A percentile compares a stretch with the other conserved stretches of the same genome.
phyloP scores from a whole-genome alignment of 2,797 vertebrate genomes.

The Microctenopoma stevenorrisi region DNA sequence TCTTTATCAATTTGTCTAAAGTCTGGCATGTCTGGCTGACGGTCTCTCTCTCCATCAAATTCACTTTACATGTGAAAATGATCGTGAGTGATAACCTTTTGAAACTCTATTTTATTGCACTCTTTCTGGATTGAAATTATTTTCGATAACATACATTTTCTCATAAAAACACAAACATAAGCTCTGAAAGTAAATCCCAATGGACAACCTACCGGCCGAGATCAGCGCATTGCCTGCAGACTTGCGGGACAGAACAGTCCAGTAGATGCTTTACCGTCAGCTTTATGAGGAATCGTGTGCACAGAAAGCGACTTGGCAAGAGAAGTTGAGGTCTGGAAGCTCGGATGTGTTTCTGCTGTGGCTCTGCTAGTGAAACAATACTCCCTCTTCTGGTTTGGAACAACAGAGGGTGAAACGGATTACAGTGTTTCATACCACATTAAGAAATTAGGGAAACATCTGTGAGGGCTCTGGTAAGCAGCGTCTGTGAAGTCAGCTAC shows the following conservation, averaged over 20 bases:
- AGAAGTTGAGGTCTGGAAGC: conserved; percentile 20
- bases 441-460: not conserved
- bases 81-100: too few species aligned
- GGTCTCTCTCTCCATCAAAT: too few species aligned
- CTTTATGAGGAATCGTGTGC: conserved; percentile 28
- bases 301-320: conserved; percentile 2
- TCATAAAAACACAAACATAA: too few species aligned
- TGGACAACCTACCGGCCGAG: conserved; percentile 12
- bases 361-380: conserved; percentile 35
- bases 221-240: conserved; percentile 21
- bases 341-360: conserved; percentile 19
- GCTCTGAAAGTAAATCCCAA: too few species aligned
- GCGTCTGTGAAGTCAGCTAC: not conserved
- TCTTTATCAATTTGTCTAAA: too few species aligned
- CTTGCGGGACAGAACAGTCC: not conserved
- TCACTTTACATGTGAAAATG: too few species aligned
- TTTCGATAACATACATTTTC: too few species aligned
- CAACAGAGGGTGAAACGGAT: conserved; percentile 15
- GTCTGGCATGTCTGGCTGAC: too few species aligned
- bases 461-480: not conserved
- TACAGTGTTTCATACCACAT: conserved; percentile 4
- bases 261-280: conserved; percentile 6
- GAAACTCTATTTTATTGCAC: too few species aligned
- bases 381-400: conserved; percentile 51
- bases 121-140: too few species aligned